phyloP scores from a whole-genome alignment of 1,140 invertebrate genomes.

The Paraescarpia echinospica region DNA sequence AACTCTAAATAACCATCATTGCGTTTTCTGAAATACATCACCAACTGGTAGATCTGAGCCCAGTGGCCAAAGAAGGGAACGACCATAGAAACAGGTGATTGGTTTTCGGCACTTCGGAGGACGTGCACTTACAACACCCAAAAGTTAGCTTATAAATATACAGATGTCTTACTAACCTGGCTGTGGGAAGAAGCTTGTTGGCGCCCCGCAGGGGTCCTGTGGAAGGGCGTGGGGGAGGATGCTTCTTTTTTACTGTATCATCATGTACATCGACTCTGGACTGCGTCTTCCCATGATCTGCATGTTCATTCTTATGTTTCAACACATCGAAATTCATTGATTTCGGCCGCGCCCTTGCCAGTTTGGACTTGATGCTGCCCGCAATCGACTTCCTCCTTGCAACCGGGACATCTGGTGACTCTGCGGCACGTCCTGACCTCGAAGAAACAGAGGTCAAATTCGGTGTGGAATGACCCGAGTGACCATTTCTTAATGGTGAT shows the following conservation, averaged over 20 bases:
- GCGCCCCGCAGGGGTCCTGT: not conserved
- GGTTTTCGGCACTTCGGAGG: no score
- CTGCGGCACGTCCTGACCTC: not conserved
- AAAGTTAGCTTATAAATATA: no score
- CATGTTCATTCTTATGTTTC: not conserved
- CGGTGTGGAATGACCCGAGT: not conserved
- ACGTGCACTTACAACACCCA: no score
- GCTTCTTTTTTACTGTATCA: not conserved
- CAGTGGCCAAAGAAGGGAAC: no score
- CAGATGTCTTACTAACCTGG: not conserved
- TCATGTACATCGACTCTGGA: not conserved
- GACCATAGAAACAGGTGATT: no score
- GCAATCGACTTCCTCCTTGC: not conserved
- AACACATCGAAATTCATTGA: not conserved
- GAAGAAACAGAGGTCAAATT: not conserved
- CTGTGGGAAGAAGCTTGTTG: not conserved
- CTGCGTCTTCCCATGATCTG: conserved; percentile 31
- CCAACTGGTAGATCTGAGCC: no score
- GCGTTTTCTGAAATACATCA: no score
- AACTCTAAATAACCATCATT: no score
- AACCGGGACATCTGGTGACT: not conserved
- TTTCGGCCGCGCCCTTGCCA: not conserved
- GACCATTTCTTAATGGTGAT: not conserved
- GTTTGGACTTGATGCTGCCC: not conserved
- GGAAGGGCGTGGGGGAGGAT: not conserved